A percentile compares a stretch with the other conserved stretches of the same genome.
Conservation (phyloP, 2,888 invertebrate species). For the Cancer borealis region DNA sequence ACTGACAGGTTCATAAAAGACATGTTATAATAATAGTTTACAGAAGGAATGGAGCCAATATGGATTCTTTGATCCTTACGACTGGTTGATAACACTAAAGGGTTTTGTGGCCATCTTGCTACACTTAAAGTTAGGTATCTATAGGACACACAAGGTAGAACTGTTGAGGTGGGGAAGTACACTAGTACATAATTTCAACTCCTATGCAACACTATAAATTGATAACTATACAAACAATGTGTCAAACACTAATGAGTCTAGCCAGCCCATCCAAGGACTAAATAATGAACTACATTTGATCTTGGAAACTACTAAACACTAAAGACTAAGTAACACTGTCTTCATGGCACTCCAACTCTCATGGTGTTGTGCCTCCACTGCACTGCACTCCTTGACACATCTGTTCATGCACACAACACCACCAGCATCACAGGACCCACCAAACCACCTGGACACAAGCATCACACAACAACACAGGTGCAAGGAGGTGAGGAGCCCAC, state of each 20-base stretch:
- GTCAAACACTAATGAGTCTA: neutral
- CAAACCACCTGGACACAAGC: neutral
- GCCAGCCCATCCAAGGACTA: neutral
- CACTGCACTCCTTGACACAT: neutral
- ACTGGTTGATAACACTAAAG: neutral
- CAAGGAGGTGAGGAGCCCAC: neutral
- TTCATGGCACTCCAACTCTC: neutral
- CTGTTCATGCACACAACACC: neutral
- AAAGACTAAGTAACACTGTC: neutral
- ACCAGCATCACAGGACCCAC: neutral
- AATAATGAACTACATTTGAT: neutral
- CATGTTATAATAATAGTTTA: neutral
- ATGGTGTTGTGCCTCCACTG: neutral
- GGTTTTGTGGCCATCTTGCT: neutral
- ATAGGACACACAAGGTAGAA: neutral
- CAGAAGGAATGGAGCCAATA: neutral
- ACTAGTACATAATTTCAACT: neutral
- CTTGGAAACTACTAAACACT: neutral
- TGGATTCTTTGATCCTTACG: neutral
- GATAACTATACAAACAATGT: neutral
- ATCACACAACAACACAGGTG: neutral
- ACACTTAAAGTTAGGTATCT: neutral
- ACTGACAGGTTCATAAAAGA: neutral
- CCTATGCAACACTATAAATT: neutral
- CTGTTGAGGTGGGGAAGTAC: neutral